Conservation (phyloP, 2,888 invertebrate genomes). For the Zaprionus obscuricornis region DNA sequence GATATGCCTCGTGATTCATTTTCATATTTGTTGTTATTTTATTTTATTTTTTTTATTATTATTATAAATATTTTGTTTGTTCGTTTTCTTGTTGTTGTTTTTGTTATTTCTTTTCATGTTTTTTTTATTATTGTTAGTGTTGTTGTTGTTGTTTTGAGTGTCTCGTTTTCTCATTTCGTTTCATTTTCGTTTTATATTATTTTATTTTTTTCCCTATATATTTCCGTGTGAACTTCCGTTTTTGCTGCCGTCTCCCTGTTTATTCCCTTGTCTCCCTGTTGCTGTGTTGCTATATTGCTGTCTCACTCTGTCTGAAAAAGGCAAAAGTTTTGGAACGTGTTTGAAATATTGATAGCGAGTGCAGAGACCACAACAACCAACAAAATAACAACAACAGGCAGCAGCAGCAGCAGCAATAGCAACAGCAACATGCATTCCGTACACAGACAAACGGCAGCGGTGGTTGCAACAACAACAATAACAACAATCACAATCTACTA, state of each 20-base stretch:
- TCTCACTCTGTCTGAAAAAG: slow-evolving; percentile 50
- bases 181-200: too few species aligned
- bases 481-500: slow-evolving; percentile 42
- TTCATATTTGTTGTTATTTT: slow-evolving; percentile 47
- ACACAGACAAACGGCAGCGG: too few species aligned
- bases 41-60: slow-evolving; percentile 21
- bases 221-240: slow-evolving; percentile 82
- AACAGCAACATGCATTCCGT: too few species aligned
- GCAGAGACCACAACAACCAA: slow-evolving; percentile 59
- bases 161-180: slow-evolving; percentile 46
- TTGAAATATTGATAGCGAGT: slow-evolving; percentile 75
- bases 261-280: background rate
- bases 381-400: slow-evolving; percentile 34
- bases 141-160: slow-evolving; percentile 24
- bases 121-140: slow-evolving; percentile 53
- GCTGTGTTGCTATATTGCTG: slow-evolving; percentile 7
- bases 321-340: slow-evolving; percentile 75
- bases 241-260: slow-evolving; percentile 37
- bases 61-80: slow-evolving; percentile 60
- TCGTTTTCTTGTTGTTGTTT: slow-evolving; percentile 18
- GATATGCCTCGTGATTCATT: slow-evolving; percentile 67
- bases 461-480: slow-evolving; percentile 57
- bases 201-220: slow-evolving; percentile 60
- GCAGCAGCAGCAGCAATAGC: background rate
- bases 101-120: slow-evolving; percentile 10